A percentile compares a stretch with the other conserved stretches of the same genome.
These are phyloP conservation scores for Cheilosia vernalis DNA, from an alignment of 2,888 invertebrate genomes.

Conservation along the genomic window DNA sequence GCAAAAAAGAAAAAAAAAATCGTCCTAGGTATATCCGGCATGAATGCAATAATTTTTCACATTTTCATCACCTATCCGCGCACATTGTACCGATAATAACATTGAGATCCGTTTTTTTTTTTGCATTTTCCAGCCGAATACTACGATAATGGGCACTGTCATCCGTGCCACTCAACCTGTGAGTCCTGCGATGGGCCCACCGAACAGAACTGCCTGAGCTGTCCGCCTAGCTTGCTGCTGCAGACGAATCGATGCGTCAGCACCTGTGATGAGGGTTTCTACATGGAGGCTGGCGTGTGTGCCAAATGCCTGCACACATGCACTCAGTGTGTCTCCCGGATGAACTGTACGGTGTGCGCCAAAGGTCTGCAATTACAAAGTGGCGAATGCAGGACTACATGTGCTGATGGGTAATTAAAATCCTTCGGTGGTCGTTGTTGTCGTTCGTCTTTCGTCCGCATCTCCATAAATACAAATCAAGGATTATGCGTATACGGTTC, in stretches of 20 bases:
- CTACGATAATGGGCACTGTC: slow-evolving; percentile 88
- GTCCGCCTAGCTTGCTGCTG: slow-evolving; percentile 88
- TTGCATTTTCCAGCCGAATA: slow-evolving; percentile 87
- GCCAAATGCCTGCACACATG: slow-evolving; percentile 92
- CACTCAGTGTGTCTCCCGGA: slow-evolving; percentile 89
- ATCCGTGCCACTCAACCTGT: slow-evolving; percentile 90
- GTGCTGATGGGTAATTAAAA: slow-evolving; percentile 87
- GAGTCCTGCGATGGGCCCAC: slow-evolving; percentile 92
- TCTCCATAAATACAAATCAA: background rate
- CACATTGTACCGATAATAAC: slow-evolving; percentile 23
- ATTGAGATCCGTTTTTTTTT: slow-evolving; percentile 34
- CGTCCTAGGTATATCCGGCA: background rate
- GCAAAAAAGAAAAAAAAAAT: background rate
- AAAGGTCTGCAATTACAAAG: slow-evolving; percentile 91
- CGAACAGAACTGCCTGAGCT: slow-evolving; percentile 90
- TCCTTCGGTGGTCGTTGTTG: slow-evolving; percentile 41
- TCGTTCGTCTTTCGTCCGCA: background rate
- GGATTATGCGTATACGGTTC: background rate
- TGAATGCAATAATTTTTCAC: background rate
- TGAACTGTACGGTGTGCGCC: slow-evolving; percentile 92
- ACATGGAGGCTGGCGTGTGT: slow-evolving; percentile 89
- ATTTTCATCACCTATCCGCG: background rate
- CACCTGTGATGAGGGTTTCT: slow-evolving; percentile 90
- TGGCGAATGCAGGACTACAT: slow-evolving; percentile 91
- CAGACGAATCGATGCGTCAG: slow-evolving; percentile 90